These are phyloP conservation scores for Mormyrops boulengeri DNA, from an alignment of 2,797 vertebrate species.

Conservation along the genomic window DNA sequence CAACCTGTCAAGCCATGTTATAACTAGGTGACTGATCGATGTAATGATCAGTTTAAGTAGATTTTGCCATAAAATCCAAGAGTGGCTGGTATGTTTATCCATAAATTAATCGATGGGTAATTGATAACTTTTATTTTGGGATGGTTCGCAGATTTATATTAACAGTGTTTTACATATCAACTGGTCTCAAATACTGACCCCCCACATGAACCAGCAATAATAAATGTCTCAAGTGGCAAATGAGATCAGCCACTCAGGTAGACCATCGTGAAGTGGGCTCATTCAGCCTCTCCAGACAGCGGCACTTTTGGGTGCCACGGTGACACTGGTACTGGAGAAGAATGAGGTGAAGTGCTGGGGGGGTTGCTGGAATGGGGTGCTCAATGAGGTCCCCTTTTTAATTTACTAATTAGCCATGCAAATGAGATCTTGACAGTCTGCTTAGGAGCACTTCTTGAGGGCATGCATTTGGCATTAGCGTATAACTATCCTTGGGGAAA, in stretches of 20 bases:
- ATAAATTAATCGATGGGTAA: neutral
- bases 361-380: slow-evolving; percentile 34
- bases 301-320: neutral
- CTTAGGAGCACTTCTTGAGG: slow-evolving; percentile 62
- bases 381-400: slow-evolving; percentile 59
- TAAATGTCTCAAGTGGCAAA: slow-evolving; percentile 35
- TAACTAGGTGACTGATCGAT: neutral
- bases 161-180: neutral
- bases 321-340: slow-evolving; percentile 41
- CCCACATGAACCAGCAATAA: slow-evolving; percentile 14
- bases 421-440: slow-evolving; percentile 75
- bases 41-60: neutral
- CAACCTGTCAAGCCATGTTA: neutral
- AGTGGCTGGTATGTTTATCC: neutral
- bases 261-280: neutral
- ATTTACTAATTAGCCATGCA: slow-evolving; percentile 77
- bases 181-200: neutral
- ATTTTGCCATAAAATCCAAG: neutral
- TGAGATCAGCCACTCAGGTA: slow-evolving; percentile 49
- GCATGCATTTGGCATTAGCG: slow-evolving; percentile 59
- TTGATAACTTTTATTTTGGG: neutral
- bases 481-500: slow-evolving; percentile 55
- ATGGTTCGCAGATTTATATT: neutral
- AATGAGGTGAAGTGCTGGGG: slow-evolving; percentile 48
- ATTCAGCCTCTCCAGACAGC: neutral